Percentiles rank a stretch among this genome's conserved stretches.
Conservation (phyloP, 2,113 vertebrate genomes). For the Nymphicus hollandicus region DNA sequence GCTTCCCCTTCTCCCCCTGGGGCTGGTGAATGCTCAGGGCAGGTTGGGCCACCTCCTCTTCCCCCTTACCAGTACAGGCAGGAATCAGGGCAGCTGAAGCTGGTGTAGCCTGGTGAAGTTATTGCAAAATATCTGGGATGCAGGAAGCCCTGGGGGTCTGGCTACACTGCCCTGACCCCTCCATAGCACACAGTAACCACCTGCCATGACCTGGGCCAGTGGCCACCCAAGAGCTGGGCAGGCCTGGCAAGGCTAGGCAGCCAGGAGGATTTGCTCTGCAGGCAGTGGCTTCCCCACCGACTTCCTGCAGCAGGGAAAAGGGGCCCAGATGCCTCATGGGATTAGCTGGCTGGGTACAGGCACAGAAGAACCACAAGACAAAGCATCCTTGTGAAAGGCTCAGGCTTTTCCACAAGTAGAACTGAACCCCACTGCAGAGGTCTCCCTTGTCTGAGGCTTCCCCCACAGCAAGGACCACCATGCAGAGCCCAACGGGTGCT, state of each 20-base stretch:
- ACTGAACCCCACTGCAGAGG: background rate
- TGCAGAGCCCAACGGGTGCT: accelerated
- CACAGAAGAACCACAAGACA: background rate
- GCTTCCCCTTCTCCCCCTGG: background rate
- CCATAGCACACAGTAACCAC: accelerated
- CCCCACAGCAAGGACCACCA: background rate
- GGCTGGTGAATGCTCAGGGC: background rate
- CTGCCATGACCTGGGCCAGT: background rate
- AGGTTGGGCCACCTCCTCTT: background rate
- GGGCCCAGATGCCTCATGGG: background rate
- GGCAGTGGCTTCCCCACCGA: background rate
- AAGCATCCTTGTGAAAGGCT: background rate
- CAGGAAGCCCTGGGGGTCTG: background rate
- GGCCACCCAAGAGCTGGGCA: background rate
- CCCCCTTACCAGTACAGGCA: background rate
- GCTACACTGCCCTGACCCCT: accelerated
- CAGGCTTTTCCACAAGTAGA: background rate
- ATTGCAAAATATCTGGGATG: background rate
- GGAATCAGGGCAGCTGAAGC: background rate
- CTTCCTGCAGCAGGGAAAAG: background rate
- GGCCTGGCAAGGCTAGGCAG: background rate
- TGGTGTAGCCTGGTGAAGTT: background rate
- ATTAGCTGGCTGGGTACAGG: background rate
- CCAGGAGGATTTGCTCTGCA: background rate
- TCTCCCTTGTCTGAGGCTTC: background rate